Conservation (phyloP, 2,113 vertebrate genomes). For the Phaethornis superciliosus region DNA sequence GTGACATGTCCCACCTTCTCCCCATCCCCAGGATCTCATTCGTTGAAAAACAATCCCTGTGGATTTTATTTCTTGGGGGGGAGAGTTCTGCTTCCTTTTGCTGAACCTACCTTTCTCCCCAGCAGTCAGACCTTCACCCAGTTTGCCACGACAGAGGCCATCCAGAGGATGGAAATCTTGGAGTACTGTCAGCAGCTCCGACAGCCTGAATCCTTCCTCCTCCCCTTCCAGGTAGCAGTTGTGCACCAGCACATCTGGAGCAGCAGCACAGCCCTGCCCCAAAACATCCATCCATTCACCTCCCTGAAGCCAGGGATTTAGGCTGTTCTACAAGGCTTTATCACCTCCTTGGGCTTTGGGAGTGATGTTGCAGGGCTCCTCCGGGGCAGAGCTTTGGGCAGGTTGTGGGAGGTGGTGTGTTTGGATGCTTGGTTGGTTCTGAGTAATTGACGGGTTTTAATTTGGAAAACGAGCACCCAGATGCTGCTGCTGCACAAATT, state of each 20-base stretch:
- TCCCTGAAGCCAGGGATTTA: neutral
- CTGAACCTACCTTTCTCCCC: neutral
- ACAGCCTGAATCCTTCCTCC: constrained; percentile 74
- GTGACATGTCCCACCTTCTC: neutral
- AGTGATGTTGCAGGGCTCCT: neutral
- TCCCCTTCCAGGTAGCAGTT: constrained; percentile 86
- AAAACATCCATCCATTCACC: neutral
- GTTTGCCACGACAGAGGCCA: constrained; percentile 82
- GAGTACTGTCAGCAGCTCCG: constrained; percentile 87
- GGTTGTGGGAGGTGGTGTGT: neutral
- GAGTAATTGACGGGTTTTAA: neutral
- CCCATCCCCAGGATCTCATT: neutral
- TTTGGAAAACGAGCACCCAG: neutral
- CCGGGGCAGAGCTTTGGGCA: neutral
- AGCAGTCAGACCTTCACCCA: constrained; percentile 78
- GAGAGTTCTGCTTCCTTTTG: neutral
- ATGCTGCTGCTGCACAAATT: neutral
- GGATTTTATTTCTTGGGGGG: neutral
- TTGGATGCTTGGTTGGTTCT: neutral
- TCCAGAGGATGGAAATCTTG: constrained; percentile 88
- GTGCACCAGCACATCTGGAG: neutral
- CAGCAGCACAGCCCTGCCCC: neutral
- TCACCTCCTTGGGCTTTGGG: neutral
- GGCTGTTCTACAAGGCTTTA: neutral
- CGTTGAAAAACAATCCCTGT: neutral